These are phyloP conservation scores for Drosophila ezoana DNA, from an alignment of 2,888 invertebrate species.

Conservation along the genomic window DNA sequence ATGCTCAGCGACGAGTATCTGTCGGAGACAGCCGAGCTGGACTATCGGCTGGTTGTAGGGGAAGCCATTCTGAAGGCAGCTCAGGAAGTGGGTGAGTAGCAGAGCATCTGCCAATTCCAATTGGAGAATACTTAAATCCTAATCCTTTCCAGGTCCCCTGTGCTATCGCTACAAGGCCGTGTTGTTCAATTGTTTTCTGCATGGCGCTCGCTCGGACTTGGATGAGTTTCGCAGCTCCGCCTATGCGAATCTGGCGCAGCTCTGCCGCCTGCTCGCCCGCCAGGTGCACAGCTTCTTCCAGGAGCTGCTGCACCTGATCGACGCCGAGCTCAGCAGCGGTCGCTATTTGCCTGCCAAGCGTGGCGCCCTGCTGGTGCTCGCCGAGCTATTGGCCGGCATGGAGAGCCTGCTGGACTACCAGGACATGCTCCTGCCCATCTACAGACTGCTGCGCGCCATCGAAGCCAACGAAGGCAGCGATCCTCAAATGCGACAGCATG, in stretches of 20 bases:
- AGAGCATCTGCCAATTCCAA: not conserved
- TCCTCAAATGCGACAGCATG: slow-evolving; percentile 82
- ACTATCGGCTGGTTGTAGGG: slow-evolving; percentile 83
- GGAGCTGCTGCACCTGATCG: slow-evolving; percentile 79
- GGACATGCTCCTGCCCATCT: slow-evolving; percentile 83
- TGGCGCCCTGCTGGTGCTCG: slow-evolving; percentile 82
- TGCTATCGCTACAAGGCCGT: slow-evolving; percentile 82
- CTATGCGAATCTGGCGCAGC: slow-evolving; percentile 82
- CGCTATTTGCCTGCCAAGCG: slow-evolving; percentile 83
- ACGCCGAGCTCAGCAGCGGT: slow-evolving; percentile 77
- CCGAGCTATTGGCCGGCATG: slow-evolving; percentile 83
- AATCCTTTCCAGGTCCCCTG: slow-evolving; percentile 69
- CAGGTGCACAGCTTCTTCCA: slow-evolving; percentile 84
- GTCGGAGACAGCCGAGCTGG: slow-evolving; percentile 72
- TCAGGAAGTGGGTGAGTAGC: slow-evolving; percentile 77
- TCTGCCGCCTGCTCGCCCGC: slow-evolving; percentile 82
- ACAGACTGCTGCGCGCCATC: slow-evolving; percentile 78
- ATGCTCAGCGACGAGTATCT: slow-evolving; percentile 82
- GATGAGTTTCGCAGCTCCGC: slow-evolving; percentile 84
- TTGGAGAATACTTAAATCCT: not conserved
- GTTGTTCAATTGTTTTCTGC: slow-evolving; percentile 82
- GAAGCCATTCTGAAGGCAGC: slow-evolving; percentile 83
- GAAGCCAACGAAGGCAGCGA: slow-evolving; percentile 75
- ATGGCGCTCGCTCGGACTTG: slow-evolving; percentile 74
- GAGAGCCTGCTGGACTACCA: slow-evolving; percentile 83